Conservation (phyloP, 1,140 invertebrate species). For the Drosophila tristis region DNA sequence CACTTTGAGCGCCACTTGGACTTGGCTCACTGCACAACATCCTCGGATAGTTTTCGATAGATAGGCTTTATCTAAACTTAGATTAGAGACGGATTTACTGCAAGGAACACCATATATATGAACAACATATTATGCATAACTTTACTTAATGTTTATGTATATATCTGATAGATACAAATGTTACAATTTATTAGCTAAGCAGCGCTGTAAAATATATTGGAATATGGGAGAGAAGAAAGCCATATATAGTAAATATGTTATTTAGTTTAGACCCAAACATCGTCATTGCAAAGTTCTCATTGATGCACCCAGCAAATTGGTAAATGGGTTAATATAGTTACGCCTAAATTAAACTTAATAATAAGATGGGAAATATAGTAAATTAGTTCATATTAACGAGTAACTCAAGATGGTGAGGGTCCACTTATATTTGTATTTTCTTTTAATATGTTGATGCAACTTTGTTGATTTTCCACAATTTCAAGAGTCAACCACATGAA, state of each 20-base stretch:
- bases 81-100: constrained; percentile 75
- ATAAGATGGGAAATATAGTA: too few species aligned
- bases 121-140: constrained; percentile 60
- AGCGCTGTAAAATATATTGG: constrained; percentile 48
- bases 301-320: constrained; percentile 13
- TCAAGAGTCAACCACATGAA: too few species aligned
- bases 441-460: too few species aligned
- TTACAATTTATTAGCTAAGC: constrained; percentile 51
- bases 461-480: too few species aligned
- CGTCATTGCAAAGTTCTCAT: constrained; percentile 69
- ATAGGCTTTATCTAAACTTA: constrained; percentile 64
- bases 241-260: constrained; percentile 5
- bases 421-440: too few species aligned
- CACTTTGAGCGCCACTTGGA: constrained; percentile 17
- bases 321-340: too few species aligned
- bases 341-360: neutral
- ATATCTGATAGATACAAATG: constrained; percentile 51
- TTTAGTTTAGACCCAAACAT: constrained; percentile 8
- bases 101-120: constrained; percentile 74
- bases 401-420: too few species aligned
- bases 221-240: neutral
- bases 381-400: too few species aligned
- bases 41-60: constrained; percentile 16
- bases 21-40: constrained; percentile 40
- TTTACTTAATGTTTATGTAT: constrained; percentile 60